A percentile compares a stretch with the other conserved stretches of the same genome.
Conservation (phyloP, 2,113 vertebrate species). For the Nibea albiflora region DNA sequence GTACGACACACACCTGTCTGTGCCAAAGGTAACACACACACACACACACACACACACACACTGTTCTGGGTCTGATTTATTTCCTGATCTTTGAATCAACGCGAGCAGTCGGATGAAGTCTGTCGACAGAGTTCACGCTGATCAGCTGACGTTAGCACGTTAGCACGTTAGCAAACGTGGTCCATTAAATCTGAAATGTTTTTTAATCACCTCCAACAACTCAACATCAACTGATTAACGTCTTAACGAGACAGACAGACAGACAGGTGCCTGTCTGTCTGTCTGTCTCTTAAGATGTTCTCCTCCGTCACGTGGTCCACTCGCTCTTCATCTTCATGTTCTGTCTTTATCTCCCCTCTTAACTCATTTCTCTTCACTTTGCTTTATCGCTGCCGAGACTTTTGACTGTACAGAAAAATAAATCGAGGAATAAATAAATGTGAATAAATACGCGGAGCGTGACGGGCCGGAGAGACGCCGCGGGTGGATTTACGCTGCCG, state of each 20-base stretch:
- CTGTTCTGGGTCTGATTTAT: too few species aligned
- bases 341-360: not conserved
- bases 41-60: not conserved
- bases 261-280: too few species aligned
- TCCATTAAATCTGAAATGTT: too few species aligned
- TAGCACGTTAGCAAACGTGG: too few species aligned
- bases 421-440: constrained; percentile 26
- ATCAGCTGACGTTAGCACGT: too few species aligned
- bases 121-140: too few species aligned
- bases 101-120: too few species aligned
- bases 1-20: constrained; percentile 9
- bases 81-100: too few species aligned
- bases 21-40: constrained; percentile 51
- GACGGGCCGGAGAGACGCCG: not conserved
- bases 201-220: too few species aligned
- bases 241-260: too few species aligned
- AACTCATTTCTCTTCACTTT: constrained; percentile 26
- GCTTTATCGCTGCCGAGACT: constrained; percentile 31
- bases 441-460: constrained; percentile 24
- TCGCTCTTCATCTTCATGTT: constrained; percentile 40
- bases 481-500: not conserved
- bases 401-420: constrained; percentile 39
- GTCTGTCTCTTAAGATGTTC: constrained; percentile 68
- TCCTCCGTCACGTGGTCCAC: constrained; percentile 67
- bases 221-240: too few species aligned